Base-by-base conservation (phyloP, 2,888 invertebrate genomes). In the Dendrolimus houi region DNA sequence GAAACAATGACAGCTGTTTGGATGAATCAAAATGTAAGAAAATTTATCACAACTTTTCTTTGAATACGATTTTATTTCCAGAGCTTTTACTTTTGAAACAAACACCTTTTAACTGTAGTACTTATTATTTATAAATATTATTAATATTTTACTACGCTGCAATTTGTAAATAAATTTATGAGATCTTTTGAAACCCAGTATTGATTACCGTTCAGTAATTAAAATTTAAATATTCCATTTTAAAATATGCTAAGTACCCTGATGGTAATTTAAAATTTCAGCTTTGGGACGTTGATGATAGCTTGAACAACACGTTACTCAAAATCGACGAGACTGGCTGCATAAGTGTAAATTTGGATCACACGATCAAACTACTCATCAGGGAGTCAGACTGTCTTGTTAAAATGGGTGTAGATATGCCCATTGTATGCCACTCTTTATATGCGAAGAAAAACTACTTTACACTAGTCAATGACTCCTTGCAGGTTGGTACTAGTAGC, bases 361-460 rank as follows among this genome's bases (percentile, higher is more conserved):
- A 92, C 42, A 94, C 95, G 0, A 93, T 97, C 17, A 92, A 93
- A 7, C 83, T 96, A 41, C 86, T 97, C 52, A 95, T 97, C 57
- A 91, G 96, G 41, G 97, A 98, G 80, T 94, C 96, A 0, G 97
- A 97, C 75, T 94, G 96, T 73, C 92, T 97, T 77, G 93, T 95
- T 1, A 97, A 97, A 79, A 93, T 97, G 91, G 93, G 94, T 7
- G 83, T 97, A 2, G 94, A 95, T n/a, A 87, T 96, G 61, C 96
- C 97, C 0, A 94, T 96, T 60, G 94, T 96, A 1, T 96, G 96
- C 40, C 92, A 95, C 60, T 95, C 96, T 0, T 85, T 97, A 52
- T 93, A 96, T 75, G 92, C 94, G 9, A 96, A 96, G 72, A 93
- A 94, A 66, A 94, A 95, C 64, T 94, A 96, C 74, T 97, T 97